Evolutionary conservation across 92 coral and sea anemone species (phyloP).

Genomic region (Siderastrea siderea): DNA sequence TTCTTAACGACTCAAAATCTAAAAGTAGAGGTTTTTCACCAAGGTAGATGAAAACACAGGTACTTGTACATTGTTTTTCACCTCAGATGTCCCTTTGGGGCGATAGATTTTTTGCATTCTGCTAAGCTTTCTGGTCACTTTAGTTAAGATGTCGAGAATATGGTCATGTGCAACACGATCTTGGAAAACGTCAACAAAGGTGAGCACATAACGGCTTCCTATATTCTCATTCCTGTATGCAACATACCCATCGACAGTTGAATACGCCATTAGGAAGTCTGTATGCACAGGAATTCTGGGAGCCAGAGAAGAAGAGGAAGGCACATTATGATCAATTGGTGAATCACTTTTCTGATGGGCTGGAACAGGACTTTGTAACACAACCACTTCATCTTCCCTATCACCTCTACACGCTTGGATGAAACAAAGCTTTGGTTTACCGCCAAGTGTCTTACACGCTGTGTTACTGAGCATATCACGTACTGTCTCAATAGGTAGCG

Average conservation of each 20-base stretch:
- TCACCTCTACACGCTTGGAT: constrained; percentile 90
- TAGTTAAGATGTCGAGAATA: constrained; percentile 70
- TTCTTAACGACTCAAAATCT: no score
- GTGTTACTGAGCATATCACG: constrained; percentile 43
- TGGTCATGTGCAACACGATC: constrained; percentile 61
- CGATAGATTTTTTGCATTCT: neutral
- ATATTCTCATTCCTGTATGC: constrained; percentile 49
- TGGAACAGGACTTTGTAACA: no score
- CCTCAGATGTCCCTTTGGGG: neutral
- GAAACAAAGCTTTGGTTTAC: constrained; percentile 83
- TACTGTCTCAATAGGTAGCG: constrained; percentile 6
- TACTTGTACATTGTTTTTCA: constrained; percentile 53
- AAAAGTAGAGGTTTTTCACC: neutral
- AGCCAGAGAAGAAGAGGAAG: no score
- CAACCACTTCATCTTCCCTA: constrained; percentile 34
- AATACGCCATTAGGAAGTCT: constrained; percentile 71
- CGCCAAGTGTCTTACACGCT: constrained; percentile 56
- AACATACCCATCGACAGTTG: constrained; percentile 63
- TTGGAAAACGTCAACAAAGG: constrained; percentile 56
- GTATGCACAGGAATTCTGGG: constrained; percentile 4
- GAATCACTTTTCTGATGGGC: no score
- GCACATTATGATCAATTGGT: no score
- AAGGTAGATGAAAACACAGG: constrained; percentile 9
- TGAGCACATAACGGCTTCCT: constrained; percentile 74
- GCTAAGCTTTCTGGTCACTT: constrained; percentile 54